Conservation (phyloP, 2,797 vertebrate genomes). For the Sphenopsis melanotis region DNA sequence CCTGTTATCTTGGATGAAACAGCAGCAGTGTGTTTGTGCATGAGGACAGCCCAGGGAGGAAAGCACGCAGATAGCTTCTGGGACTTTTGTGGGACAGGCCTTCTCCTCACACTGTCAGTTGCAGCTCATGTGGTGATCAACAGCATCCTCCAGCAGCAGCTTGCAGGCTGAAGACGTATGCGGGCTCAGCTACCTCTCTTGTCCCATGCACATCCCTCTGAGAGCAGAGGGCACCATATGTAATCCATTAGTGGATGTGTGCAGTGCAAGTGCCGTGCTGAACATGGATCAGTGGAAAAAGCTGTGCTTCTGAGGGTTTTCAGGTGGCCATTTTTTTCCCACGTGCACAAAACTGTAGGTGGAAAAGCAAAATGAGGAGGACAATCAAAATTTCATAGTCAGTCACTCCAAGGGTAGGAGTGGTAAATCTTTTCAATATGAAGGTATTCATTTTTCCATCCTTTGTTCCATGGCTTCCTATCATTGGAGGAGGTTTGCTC, state of each 20-base stretch:
- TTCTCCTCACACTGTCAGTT: background rate
- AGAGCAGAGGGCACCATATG: background rate
- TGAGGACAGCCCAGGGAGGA: rapidly evolving
- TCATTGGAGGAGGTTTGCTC: background rate
- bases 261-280: background rate
- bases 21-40: background rate
- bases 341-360: background rate
- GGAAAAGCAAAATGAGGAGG: background rate
- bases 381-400: background rate
- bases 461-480: background rate
- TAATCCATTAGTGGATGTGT: background rate
- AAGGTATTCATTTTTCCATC: background rate
- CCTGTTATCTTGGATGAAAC: background rate
- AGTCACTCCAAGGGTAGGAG: background rate
- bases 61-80: background rate
- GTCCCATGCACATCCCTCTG: background rate
- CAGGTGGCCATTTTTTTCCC: background rate
- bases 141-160: background rate
- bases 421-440: background rate
- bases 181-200: background rate
- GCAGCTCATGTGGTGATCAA: background rate
- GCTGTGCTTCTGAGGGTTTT: background rate
- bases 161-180: background rate
- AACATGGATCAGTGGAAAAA: background rate
- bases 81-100: background rate